A percentile compares a stretch with the other conserved stretches of the same genome.
Evolutionary conservation across 2,797 vertebrate species (phyloP).

Genomic region (Kryptolebias ocellatus): DNA sequence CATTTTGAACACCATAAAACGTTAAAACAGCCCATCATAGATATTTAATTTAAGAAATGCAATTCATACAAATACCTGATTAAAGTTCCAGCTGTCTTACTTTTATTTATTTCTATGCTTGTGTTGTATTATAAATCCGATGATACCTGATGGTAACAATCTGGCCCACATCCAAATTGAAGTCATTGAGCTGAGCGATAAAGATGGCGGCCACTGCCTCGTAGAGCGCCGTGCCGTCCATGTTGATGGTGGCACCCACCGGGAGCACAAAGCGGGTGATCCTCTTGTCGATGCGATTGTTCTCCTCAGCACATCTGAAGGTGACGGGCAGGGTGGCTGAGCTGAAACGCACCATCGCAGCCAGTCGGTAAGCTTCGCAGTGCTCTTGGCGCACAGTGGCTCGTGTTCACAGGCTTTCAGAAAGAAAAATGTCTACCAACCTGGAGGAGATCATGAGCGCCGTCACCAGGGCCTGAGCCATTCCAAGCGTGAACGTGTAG

Average conservation of each 20-base stretch:
- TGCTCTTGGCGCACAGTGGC: too few relatives aligned
- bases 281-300: conserved; percentile 92
- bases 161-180: conserved; percentile 89
- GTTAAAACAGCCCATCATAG: too few relatives aligned
- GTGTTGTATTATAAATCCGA: neutral
- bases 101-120: neutral
- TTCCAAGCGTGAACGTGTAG: conserved; percentile 90
- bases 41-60: too few relatives aligned
- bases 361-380: accelerated
- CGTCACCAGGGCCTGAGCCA: conserved; percentile 96
- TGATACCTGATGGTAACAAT: conserved; percentile 92
- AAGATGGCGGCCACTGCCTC: conserved; percentile 97
- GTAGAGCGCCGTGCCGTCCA: conserved; percentile 97
- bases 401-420: neutral
- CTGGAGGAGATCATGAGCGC: conserved; percentile 99
- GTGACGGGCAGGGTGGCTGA: conserved; percentile 96
- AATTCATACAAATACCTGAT: too few relatives aligned
- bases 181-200: conserved; percentile 93
- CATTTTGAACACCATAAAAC: too few relatives aligned
- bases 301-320: conserved; percentile 95
- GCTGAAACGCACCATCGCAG: conserved; percentile 68
- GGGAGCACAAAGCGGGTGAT: conserved; percentile 97
- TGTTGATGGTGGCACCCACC: conserved; percentile 97
- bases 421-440: conserved; percentile 71
- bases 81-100: too few relatives aligned